These are phyloP conservation scores for Crocallis elinguaria DNA, from an alignment of 2,888 invertebrate species.

Conservation along the genomic window DNA sequence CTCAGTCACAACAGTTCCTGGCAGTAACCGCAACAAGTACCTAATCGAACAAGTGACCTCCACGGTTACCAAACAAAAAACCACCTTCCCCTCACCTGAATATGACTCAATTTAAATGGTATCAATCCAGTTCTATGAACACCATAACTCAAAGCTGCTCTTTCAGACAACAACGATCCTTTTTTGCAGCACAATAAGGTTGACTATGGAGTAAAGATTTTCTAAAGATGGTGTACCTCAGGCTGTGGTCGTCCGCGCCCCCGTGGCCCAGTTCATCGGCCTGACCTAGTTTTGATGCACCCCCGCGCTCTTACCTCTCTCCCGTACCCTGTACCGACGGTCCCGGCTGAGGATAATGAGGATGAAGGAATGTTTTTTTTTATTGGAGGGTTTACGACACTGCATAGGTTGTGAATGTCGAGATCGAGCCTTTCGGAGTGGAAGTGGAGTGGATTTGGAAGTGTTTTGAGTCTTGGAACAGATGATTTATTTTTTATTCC, in stretches of 20 bases:
- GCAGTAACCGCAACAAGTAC: slow-evolving; percentile 35
- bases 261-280: slow-evolving; percentile 61
- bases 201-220: slow-evolving; percentile 21
- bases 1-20: slow-evolving; percentile 28
- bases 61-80: slow-evolving; percentile 14
- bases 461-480: slow-evolving; percentile 7
- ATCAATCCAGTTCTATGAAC: slow-evolving; percentile 1
- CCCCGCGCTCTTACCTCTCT: slow-evolving; percentile 23
- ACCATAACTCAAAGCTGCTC: background rate
- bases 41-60: slow-evolving; percentile 31
- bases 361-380: slow-evolving; percentile 39
- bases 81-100: slow-evolving; percentile 23
- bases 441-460: slow-evolving; percentile 18
- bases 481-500: background rate
- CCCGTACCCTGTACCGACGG: slow-evolving; percentile 26
- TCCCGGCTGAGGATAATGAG: slow-evolving; percentile 41
- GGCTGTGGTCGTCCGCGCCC: slow-evolving; percentile 42
- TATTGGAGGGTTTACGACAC: slow-evolving; percentile 38
- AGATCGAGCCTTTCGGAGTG: slow-evolving; percentile 1
- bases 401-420: slow-evolving; percentile 35
- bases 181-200: slow-evolving; percentile 14
- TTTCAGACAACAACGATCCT: slow-evolving; percentile 2
- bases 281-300: slow-evolving; percentile 52
- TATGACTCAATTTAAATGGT: slow-evolving; percentile 21
- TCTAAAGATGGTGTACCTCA: slow-evolving; percentile 21